Base-by-base conservation (phyloP, 2,888 invertebrate species). In the Ornithoptera alexandrae region DNA sequence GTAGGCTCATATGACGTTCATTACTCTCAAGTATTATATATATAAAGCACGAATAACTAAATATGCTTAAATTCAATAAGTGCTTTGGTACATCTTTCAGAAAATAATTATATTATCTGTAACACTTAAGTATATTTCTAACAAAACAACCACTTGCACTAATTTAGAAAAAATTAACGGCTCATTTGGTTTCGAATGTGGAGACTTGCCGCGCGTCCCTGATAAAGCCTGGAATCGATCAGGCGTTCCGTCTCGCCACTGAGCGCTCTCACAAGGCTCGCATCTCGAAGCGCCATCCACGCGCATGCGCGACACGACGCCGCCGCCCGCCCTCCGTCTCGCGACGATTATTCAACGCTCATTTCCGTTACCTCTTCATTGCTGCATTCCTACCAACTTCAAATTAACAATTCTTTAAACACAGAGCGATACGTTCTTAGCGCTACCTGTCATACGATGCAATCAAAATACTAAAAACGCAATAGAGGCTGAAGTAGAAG, bases 171-270 rank as follows among this genome's bases (percentile, higher is more conserved):
- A 77, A 72, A 68, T 80, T 84, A 81, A 82, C 82, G 82, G 83
- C 79, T 80, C 76, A 80, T 81, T 82, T 79, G 80, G 78, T 81
- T 81, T 77, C 75, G 72, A 76, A 77, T 79, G 75, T 76, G 73
- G 75, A 70, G 78, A 77, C 76, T 81, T 84, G 77, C 81, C 84
- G 85, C 85, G 87, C 85, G 84, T 85, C 84, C 85, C 77, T 84
- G 83, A 84, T 84, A 89, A 81, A 83, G 84, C 85, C 79, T 85
- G 84, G 88, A 88, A 90, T 90, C 92, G 92, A 91, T 90, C 92
- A 85, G 85, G 88, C 87, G 84, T 87, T 85, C 87, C 88, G 88
- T 85, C 89, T 90, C 89, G 87, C 87, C 90, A 92, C 92, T 92
- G 90, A 91, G 85, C 85, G 85, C 77, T 82, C 82, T 82, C 74